Evolutionary conservation across 2,113 vertebrate genomes (phyloP).

Genomic region (Chloropsis hardwickii): DNA sequence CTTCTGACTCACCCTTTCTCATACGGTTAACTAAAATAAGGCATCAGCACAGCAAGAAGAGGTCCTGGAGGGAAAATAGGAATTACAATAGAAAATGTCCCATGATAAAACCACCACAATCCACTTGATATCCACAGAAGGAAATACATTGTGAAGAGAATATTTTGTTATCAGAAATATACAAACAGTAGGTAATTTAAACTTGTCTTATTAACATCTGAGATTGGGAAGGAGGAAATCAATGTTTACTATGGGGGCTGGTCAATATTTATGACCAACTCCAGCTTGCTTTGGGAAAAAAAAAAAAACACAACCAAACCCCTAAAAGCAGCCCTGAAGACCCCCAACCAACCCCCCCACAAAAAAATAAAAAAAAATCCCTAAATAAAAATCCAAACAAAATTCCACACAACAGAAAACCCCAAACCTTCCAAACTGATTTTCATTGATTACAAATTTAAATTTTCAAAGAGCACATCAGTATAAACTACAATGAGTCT

Average conservation of each 20-base stretch:
- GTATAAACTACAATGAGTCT: not conserved
- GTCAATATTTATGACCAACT: not conserved
- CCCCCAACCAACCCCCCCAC: not conserved
- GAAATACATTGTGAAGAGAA: not conserved
- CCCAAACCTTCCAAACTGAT: not conserved
- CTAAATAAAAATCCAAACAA: not conserved
- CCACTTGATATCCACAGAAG: not conserved
- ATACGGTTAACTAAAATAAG: not conserved
- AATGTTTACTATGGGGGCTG: fast-evolving
- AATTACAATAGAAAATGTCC: not conserved
- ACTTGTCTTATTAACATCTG: not conserved
- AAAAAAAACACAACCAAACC: too few relatives aligned
- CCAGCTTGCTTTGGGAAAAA: not conserved
- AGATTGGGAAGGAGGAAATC: not conserved
- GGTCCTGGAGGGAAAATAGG: not conserved
- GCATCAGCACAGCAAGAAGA: not conserved
- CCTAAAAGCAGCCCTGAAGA: not conserved
- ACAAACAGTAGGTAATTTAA: not conserved
- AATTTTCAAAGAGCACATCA: not conserved
- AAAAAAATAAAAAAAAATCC: too few relatives aligned
- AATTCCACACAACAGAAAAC: not conserved
- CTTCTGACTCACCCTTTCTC: not conserved
- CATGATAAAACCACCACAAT: not conserved
- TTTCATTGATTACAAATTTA: not conserved
- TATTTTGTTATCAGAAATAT: not conserved